Conservation (phyloP, 2,888 invertebrate species). For the Brassicogethes aeneus region DNA sequence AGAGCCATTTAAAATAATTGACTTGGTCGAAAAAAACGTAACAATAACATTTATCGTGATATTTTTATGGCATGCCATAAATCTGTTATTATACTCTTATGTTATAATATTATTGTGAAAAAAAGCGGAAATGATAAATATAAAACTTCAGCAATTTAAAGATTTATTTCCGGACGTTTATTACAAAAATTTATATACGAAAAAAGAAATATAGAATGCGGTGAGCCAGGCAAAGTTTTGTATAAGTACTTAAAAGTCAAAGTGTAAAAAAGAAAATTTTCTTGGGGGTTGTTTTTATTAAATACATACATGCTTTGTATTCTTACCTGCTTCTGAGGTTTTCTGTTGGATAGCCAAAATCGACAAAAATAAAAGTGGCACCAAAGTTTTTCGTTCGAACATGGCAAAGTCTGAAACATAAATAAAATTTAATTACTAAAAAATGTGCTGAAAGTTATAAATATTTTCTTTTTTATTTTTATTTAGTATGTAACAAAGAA, state of each 20-base stretch:
- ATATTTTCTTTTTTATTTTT: too few relatives aligned
- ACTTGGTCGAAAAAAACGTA: too few relatives aligned
- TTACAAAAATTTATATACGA: neutral
- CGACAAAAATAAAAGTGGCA: neutral
- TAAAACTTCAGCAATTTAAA: neutral
- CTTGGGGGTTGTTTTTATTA: too few relatives aligned
- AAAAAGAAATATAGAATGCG: too few relatives aligned
- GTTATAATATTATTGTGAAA: neutral
- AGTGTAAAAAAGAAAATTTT: too few relatives aligned
- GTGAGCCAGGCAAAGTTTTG: too few relatives aligned
- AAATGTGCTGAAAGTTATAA: too few relatives aligned
- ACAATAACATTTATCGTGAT: neutral
- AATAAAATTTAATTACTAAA: too few relatives aligned
- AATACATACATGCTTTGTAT: too few relatives aligned
- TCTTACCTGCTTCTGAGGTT: neutral
- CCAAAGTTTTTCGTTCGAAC: neutral
- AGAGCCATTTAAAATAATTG: too few relatives aligned
- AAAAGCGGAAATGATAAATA: neutral
- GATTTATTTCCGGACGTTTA: neutral
- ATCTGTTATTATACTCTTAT: neutral
- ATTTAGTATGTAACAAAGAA: too few relatives aligned
- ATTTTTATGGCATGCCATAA: neutral
- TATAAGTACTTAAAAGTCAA: too few relatives aligned
- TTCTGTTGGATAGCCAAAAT: neutral
- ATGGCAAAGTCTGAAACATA: constrained; percentile 2